Evolutionary conservation across 2,113 vertebrate species (phyloP), one percentile per base, ranked within the genome.

Genomic region (Corythoichthys haematopterus): DNA sequence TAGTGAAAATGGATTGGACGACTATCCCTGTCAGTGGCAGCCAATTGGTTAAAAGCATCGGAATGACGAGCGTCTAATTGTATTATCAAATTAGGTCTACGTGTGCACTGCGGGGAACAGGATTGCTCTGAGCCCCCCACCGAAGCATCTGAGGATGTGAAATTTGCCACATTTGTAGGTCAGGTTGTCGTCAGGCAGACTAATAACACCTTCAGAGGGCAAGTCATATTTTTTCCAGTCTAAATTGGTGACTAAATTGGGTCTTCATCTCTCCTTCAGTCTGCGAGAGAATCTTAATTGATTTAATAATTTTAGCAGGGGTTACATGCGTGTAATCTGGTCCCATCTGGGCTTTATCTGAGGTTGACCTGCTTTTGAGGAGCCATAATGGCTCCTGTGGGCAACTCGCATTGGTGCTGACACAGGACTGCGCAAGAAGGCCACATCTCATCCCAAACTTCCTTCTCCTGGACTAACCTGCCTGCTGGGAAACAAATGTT

Each of bases 161-260:
- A 86, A 88, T 84, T 88, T 90, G 88, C 90, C 86, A 89, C 85
- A 90, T 91, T 91, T 92, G 85, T 92, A 91, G 90, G 91, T 91
- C 88, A 91, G 78, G 84, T 85, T 89, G 88, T 90, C 86, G 90
- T 89, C 79, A 88, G 89, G 90, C 90, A 91, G 90, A 91, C 69
- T 83, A 59, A 45, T 85, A 80, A 46, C 66, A 80, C 75, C 75
- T 78, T 72, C 65, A 71, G 51, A 72, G 66, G 66, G 70, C 70
- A 69, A 43, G 55, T 47, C 69, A 69, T 45, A n/a, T 51, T 69
- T 48, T 61, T 14, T 55, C 36, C 8, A 4, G 14, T 37, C 37
- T 12, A 61, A 40, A 20, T 40, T 20, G 36, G 12, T 71, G 60
- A 50, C 52, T 52, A 55, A 33, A 55, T 55, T 51, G 64, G 28